Base-by-base conservation (phyloP, 1,140 invertebrate species). In the Drosophila oshimai region DNA sequence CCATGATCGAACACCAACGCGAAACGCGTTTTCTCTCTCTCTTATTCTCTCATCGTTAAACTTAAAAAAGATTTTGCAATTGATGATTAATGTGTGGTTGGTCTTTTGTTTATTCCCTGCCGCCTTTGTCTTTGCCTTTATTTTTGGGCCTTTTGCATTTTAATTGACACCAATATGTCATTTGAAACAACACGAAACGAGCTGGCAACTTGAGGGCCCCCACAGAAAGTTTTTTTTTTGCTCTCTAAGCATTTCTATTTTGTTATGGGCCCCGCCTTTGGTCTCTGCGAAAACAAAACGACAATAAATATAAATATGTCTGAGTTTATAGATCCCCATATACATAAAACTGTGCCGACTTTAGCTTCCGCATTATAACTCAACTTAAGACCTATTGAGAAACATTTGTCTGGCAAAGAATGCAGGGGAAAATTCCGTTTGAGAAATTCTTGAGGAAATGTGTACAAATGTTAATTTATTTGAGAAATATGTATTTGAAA, bases 131-230 rank as follows among this genome's bases (percentile, higher is more conserved):
- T 69, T 55, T 36, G 45, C 6, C 41, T 72, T 42, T 57, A 70
- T 72, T 72, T 54, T 67, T 73, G 46, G 79, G 78, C 74, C 44
- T 74, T 68, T 45, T 84, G 68, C 68, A 72, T 71, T 61, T 51
- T 78, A 84, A 83, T 83, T 83, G 78, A 68, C 78, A 83, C 79
- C 74, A 83, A 84, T 83, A 70, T 78, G 78, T 58, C 79, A 79
- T 65, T 70, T 55, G 42, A 70, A 39, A 37, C 33, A 70, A 67
- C 46, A 26, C 42, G 22, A 29, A 46, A 10, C 60, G 13, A 61
- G 42, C 51, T 51, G 50, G 36, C 29, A 51, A 39, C 49, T 53
- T 39, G 62, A 37, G 58, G 58, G 50, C 60, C 58, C 49, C 58
- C 31, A 46, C 53, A 41, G 60, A 69, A 78, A 83, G 57, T 62